These are phyloP conservation scores for Coendou prehensilis DNA, from an alignment of 2,797 vertebrate genomes.

Conservation along the genomic window DNA sequence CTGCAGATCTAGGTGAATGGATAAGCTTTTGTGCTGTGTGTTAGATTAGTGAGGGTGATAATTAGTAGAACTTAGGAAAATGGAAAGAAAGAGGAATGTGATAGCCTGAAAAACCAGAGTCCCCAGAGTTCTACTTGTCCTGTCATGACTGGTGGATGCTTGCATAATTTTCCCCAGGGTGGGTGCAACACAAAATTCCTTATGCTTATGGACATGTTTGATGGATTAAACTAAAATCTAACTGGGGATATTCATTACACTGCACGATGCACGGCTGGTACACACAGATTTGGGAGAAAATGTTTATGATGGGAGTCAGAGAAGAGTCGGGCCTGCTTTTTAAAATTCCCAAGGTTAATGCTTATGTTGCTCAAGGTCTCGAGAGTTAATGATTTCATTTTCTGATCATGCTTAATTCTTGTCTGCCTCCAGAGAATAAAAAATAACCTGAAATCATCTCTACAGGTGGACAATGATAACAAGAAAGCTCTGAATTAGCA, in stretches of 20 bases:
- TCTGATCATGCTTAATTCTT: neutral
- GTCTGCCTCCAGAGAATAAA: conserved; percentile 36
- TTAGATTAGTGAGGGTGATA: conserved; percentile 80
- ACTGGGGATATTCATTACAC: conserved; percentile 76
- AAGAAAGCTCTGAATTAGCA: neutral
- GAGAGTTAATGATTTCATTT: conserved; percentile 50
- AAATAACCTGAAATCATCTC: neutral
- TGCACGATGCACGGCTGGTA: conserved; percentile 41
- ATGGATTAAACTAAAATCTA: conserved; percentile 81
- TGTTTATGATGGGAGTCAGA: conserved; percentile 49
- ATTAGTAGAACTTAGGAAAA: conserved; percentile 81
- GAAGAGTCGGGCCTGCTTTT: neutral
- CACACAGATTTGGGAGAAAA: conserved; percentile 33
- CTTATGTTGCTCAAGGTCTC: neutral
- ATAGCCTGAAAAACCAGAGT: conserved; percentile 81
- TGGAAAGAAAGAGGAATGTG: conserved; percentile 76
- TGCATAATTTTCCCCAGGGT: conserved; percentile 62
- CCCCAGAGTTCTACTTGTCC: conserved; percentile 69
- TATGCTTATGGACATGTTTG: conserved; percentile 67
- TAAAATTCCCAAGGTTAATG: conserved; percentile 47
- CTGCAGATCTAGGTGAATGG: conserved; percentile 8
- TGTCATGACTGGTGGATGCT: conserved; percentile 67
- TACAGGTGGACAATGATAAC: neutral
- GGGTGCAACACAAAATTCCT: conserved; percentile 54
- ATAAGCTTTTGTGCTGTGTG: conserved; percentile 72